A percentile compares a stretch with the other conserved stretches of the same genome.
Conservation (phyloP, 2,888 invertebrate genomes). For the Belgica antarctica region DNA sequence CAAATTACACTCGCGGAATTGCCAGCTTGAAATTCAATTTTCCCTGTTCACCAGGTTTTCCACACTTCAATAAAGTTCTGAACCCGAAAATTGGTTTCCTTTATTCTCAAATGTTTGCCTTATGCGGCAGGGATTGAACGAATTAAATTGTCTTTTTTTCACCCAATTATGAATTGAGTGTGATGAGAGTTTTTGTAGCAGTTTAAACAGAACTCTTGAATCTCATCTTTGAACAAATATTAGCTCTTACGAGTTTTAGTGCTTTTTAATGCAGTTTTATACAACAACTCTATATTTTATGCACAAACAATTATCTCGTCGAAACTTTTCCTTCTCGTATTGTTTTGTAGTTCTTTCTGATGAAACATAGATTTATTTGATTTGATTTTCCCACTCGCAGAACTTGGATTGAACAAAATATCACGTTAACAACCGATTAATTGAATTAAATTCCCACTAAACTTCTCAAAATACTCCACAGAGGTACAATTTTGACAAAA, state of each 20-base stretch:
- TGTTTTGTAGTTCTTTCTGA: slow-evolving; percentile 8
- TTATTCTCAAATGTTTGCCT: not conserved
- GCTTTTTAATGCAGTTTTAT: slow-evolving; percentile 30
- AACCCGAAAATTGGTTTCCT: not conserved
- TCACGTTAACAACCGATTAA: not conserved
- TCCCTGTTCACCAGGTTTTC: slow-evolving; percentile 9
- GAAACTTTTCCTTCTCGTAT: not conserved
- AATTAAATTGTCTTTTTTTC: not conserved
- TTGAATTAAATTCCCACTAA: not conserved
- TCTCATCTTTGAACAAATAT: slow-evolving; percentile 36
- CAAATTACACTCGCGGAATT: slow-evolving; percentile 19
- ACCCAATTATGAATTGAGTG: not conserved
- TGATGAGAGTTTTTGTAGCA: too few relatives aligned
- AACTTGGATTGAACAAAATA: not conserved
- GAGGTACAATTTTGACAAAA: slow-evolving; percentile 33
- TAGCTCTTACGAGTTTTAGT: too few relatives aligned
- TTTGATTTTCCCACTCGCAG: too few relatives aligned
- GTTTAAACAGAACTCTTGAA: not conserved
- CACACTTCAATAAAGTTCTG: not conserved
- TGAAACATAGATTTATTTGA: too few relatives aligned
- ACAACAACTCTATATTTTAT: not conserved
- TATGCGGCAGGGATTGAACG: not conserved
- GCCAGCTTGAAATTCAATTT: slow-evolving; percentile 12
- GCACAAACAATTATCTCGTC: slow-evolving; percentile 2
- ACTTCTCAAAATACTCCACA: slow-evolving; percentile 1